Evolutionary conservation across 2,797 vertebrate genomes (phyloP), one percentile per base, ranked within the genome.

Genomic region (Huso huso): DNA sequence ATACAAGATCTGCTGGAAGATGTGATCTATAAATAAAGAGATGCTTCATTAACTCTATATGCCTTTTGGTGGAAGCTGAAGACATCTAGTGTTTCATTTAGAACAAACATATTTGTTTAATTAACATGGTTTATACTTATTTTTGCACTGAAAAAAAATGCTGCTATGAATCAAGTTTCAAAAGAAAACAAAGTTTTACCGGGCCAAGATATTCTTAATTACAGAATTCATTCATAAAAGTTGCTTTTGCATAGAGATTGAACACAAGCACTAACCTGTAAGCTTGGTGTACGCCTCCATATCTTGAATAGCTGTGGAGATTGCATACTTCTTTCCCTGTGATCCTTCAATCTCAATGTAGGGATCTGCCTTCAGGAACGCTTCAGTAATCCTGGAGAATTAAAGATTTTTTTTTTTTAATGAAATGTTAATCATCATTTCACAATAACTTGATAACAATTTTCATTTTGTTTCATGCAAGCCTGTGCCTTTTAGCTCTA

Each of bases 261-360:
- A 12, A 58, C 7, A 58, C 10, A 58, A 58, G 7, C 18, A 66
- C 84, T 76, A 69, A 98, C 96, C 96, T 73, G 96, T 99, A 3
- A 98, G 83, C 71, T 96, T 97, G 65, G 89, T 90, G 82, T 96
- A 99, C 62, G 95, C 96, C 83, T 88, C 91, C 96, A 99, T 98
- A 82, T 99, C 93, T 8, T 96, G 88, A 57, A 98, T 91, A 18
- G 95, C 89, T 59, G 80, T 86, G 64, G 96, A 98, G 61, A 98
- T 89, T 0, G 1, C 82, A 79, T 82, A 96, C 7, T 59, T 70
- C 66, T 70, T 84, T 3, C 88, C 90, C 2, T 6, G n/a, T 2
- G 86, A 77, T 49, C 94, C 96, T 74, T 74, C 66, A 60, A 97
- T 86, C 74, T 80, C 7, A 52, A 97, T 84, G 73, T 89, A 69